Percentiles rank a stretch among this genome's conserved stretches.
phyloP scores from a whole-genome alignment of 2,113 vertebrate species.

The Haplotaxodon microlepis region DNA sequence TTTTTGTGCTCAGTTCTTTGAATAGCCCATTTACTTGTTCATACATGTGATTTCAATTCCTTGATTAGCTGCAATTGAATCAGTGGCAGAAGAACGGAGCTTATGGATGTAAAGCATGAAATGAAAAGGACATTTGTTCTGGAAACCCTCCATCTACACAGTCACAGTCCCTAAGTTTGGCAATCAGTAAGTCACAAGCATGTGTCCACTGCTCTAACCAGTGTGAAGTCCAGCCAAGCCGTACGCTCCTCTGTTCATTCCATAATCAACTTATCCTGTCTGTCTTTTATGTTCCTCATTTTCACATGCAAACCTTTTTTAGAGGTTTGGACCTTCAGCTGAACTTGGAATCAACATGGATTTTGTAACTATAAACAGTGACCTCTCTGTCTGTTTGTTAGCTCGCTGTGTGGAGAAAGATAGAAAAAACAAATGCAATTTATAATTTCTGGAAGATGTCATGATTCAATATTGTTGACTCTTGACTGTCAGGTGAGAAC shows the following conservation, averaged over 20 bases:
- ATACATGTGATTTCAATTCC: conserved; percentile 76
- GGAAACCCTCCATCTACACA: not conserved
- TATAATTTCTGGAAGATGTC: not conserved
- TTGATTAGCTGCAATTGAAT: conserved; percentile 73
- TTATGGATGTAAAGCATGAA: conserved; percentile 52
- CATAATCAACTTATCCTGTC: conserved; percentile 26
- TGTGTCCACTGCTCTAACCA: not conserved
- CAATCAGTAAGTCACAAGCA: conserved; percentile 60
- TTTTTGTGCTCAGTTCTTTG: conserved; percentile 35
- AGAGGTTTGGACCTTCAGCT: not conserved
- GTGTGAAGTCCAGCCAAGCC: not conserved
- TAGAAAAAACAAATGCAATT: not conserved
- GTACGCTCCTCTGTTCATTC: not conserved
- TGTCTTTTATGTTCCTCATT: conserved; percentile 18
- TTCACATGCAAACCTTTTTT: not conserved
- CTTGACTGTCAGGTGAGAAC: not conserved
- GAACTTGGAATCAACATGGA: not conserved
- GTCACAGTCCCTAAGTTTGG: conserved; percentile 33
- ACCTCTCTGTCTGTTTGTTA: not conserved
- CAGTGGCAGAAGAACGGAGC: conserved; percentile 45
- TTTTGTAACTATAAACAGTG: not conserved
- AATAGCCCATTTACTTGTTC: conserved; percentile 51
- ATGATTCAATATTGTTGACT: not conserved
- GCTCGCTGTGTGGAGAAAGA: not conserved
- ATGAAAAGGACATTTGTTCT: conserved; percentile 65